A percentile compares a stretch with the other conserved stretches of the same genome.
Evolutionary conservation across 2,888 invertebrate species (phyloP).

Genomic region (Antheraea yamamai): DNA sequence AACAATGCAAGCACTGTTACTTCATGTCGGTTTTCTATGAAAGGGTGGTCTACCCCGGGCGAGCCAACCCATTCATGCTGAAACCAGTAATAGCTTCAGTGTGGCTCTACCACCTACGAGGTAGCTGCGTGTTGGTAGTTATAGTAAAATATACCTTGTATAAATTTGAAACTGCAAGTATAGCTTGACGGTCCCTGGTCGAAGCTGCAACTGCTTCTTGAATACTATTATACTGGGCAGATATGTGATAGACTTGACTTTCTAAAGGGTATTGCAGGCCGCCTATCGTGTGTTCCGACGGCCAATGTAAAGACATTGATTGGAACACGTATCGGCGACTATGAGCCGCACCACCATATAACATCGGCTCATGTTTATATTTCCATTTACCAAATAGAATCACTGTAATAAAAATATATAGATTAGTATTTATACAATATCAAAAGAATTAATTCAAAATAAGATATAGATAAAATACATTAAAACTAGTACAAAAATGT

Average conservation of each 20-base stretch:
- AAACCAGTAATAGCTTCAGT: too few species aligned
- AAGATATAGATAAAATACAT: too few species aligned
- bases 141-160: constrained; percentile 47
- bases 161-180: constrained; percentile 58
- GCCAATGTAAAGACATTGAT: constrained; percentile 57
- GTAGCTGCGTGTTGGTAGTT: not conserved
- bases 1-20: too few species aligned
- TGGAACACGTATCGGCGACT: constrained; percentile 65
- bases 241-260: constrained; percentile 56
- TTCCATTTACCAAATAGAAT: constrained; percentile 54
- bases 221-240: constrained; percentile 55
- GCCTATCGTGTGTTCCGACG: constrained; percentile 62
- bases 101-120: too few species aligned
- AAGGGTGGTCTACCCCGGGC: too few species aligned
- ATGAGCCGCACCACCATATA: constrained; percentile 64
- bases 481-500: too few species aligned
- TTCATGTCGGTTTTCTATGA: too few species aligned
- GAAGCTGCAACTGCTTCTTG: constrained; percentile 49
- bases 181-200: constrained; percentile 51
- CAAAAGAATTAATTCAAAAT: too few species aligned
- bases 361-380: constrained; percentile 41
- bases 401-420: constrained; percentile 43
- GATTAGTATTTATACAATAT: too few species aligned
- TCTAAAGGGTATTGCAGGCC: constrained; percentile 59
- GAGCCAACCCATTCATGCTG: too few species aligned